Evolutionary conservation across 2,113 vertebrate genomes (phyloP).

Genomic region (Speoplatyrhinus poulsoni): DNA sequence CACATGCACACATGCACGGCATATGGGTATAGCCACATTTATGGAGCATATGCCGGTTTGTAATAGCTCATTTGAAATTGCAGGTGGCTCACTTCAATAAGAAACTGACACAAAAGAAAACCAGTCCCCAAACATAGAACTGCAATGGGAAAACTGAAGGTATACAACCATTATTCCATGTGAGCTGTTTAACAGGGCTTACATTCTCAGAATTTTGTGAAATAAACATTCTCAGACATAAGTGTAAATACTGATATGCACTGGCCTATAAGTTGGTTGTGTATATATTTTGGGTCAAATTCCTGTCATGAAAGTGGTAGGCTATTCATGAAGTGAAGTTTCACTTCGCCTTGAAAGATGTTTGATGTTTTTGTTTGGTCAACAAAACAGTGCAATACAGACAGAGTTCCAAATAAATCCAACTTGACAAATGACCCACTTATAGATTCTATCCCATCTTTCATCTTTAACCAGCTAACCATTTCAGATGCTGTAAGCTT

Average conservation of each 20-base stretch:
- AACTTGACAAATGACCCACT: slow-evolving; percentile 20
- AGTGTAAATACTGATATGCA: slow-evolving; percentile 2
- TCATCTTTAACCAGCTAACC: slow-evolving; percentile 1
- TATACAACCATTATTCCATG: neutral
- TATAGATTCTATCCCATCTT: slow-evolving; percentile 15
- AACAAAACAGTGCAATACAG: slow-evolving; percentile 21
- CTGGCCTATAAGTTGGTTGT: slow-evolving; percentile 9
- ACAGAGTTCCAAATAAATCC: slow-evolving; percentile 3
- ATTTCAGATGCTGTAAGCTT: neutral
- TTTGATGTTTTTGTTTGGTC: neutral
- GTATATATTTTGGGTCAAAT: slow-evolving; percentile 25
- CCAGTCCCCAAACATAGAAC: neutral
- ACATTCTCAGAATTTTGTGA: slow-evolving; percentile 12
- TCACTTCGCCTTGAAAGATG: neutral
- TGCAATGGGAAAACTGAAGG: neutral
- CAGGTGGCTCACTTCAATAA: slow-evolving; percentile 14
- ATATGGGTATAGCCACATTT: slow-evolving; percentile 15
- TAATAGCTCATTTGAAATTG: slow-evolving; percentile 11
- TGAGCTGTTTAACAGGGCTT: slow-evolving; percentile 1
- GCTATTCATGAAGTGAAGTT: neutral
- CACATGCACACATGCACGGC: slow-evolving; percentile 5
- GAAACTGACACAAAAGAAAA: slow-evolving; percentile 10
- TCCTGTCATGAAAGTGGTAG: slow-evolving; percentile 7
- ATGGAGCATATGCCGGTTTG: slow-evolving; percentile 8
- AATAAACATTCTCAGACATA: slow-evolving; percentile 22